These are phyloP conservation scores for Tapera naevia DNA, from an alignment of 2,797 vertebrate genomes.

Conservation along the genomic window DNA sequence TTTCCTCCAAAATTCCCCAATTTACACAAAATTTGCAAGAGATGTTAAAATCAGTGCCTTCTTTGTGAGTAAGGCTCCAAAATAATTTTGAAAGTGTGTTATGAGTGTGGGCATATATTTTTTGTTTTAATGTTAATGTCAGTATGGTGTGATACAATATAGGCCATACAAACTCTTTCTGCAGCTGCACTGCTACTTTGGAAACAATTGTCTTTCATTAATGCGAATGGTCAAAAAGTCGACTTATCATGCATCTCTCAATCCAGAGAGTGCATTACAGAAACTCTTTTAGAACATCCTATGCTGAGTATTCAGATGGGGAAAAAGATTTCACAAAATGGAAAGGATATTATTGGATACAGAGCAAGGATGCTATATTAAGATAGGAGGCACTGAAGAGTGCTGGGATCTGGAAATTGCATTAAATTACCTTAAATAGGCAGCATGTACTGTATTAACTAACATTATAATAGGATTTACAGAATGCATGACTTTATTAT, in stretches of 20 bases:
- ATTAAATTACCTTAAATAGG: constrained; percentile 21
- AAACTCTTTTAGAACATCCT: constrained; percentile 7
- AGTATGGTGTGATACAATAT: neutral
- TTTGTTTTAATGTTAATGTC: neutral
- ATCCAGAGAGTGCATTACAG: constrained; percentile 41
- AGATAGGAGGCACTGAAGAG: neutral
- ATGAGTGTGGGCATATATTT: neutral
- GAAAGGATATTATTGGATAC: constrained; percentile 39
- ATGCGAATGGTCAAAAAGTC: constrained; percentile 31
- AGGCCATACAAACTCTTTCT: neutral
- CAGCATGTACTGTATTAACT: neutral
- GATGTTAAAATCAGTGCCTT: neutral
- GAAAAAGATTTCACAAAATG: constrained; percentile 37
- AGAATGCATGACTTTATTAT: neutral
- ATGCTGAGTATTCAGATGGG: neutral
- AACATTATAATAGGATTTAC: constrained; percentile 8
- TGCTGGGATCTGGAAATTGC: neutral
- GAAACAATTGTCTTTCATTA: constrained; percentile 67
- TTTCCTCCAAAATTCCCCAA: neutral
- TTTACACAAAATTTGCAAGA: neutral
- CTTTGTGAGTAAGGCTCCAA: neutral
- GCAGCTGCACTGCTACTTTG: constrained; percentile 9
- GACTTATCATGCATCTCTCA: neutral
- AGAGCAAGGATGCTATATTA: constrained; percentile 3
- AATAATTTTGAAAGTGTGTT: neutral